Conservation (phyloP, 2,888 invertebrate species). For the Macrophya annulata region DNA sequence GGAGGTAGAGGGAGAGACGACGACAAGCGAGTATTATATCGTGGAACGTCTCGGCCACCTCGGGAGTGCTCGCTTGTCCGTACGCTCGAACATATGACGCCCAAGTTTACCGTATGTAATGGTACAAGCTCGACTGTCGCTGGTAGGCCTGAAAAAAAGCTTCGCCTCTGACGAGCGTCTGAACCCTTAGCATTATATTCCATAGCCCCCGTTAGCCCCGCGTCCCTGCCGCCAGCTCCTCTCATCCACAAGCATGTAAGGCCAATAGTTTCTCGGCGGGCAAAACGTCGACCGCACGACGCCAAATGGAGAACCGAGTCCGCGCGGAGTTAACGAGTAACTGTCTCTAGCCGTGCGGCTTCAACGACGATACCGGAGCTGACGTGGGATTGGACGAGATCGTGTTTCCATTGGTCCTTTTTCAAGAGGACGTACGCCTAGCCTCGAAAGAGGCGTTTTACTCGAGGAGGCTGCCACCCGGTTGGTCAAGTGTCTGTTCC, state of each 20-base stretch:
- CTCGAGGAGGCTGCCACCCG: slow-evolving; percentile 65
- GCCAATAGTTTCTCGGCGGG: slow-evolving; percentile 50
- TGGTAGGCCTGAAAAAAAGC: slow-evolving; percentile 54
- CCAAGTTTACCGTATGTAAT: slow-evolving; percentile 54
- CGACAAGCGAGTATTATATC: slow-evolving; percentile 50
- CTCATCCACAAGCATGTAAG: slow-evolving; percentile 51
- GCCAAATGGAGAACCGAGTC: slow-evolving; percentile 56
- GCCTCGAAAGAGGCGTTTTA: slow-evolving; percentile 68
- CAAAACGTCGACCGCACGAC: slow-evolving; percentile 45
- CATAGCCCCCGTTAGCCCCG: neutral
- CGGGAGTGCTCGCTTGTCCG: slow-evolving; percentile 52
- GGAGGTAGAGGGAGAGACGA: slow-evolving; percentile 23
- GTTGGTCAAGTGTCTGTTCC: slow-evolving; percentile 69
- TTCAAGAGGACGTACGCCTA: slow-evolving; percentile 68
- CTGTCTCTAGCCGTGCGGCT: slow-evolving; percentile 40
- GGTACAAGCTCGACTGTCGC: slow-evolving; percentile 54
- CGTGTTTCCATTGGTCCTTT: slow-evolving; percentile 68
- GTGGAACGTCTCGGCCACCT: slow-evolving; percentile 51
- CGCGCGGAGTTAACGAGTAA: slow-evolving; percentile 57
- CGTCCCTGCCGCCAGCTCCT: slow-evolving; percentile 21
- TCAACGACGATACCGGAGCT: neutral
- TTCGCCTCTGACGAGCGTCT: slow-evolving; percentile 53
- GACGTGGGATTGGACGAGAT: slow-evolving; percentile 64
- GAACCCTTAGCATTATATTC: slow-evolving; percentile 54
- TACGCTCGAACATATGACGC: slow-evolving; percentile 53